These are phyloP conservation scores for Acropora tenuis DNA, from an alignment of 64 coral and sea anemone genomes.

Conservation along the genomic window DNA sequence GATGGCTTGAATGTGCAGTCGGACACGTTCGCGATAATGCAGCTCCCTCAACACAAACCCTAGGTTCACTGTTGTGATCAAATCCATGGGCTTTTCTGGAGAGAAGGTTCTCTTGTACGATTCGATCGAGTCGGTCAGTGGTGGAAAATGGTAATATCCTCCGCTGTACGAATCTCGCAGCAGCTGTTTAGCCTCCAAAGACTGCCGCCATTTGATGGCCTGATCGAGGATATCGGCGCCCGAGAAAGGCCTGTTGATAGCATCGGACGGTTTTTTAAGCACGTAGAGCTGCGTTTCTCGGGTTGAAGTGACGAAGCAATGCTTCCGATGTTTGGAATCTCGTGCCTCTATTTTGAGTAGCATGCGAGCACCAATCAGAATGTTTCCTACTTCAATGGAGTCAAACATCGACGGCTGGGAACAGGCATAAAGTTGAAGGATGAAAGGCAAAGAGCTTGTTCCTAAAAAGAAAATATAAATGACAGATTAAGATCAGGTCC, in stretches of 20 bases:
- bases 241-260: constrained; percentile 36
- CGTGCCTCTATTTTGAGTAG: constrained; percentile 45
- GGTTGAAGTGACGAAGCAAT: constrained; percentile 58
- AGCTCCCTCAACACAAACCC: constrained; percentile 52
- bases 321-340: constrained; percentile 10
- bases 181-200: constrained; percentile 56
- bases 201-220: constrained; percentile 57
- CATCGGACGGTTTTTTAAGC: constrained; percentile 38
- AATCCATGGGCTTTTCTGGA: constrained; percentile 21
- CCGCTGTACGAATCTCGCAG: constrained; percentile 35
- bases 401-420: constrained; percentile 56
- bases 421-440: constrained; percentile 62
- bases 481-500: no score
- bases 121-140: constrained; percentile 38
- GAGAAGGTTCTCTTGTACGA: constrained; percentile 54
- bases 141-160: constrained; percentile 62
- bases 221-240: not conserved
- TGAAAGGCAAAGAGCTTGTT: constrained; percentile 56
- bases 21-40: constrained; percentile 40
- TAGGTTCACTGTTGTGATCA: constrained; percentile 68
- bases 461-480: constrained; percentile 7
- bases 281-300: constrained; percentile 63
- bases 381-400: constrained; percentile 49
- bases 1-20: constrained; percentile 61
- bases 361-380: constrained; percentile 72